A percentile compares a stretch with the other conserved stretches of the same genome.
These are phyloP conservation scores for Diceros bicornis DNA, from an alignment of 2,797 vertebrate species.

Conservation along the genomic window DNA sequence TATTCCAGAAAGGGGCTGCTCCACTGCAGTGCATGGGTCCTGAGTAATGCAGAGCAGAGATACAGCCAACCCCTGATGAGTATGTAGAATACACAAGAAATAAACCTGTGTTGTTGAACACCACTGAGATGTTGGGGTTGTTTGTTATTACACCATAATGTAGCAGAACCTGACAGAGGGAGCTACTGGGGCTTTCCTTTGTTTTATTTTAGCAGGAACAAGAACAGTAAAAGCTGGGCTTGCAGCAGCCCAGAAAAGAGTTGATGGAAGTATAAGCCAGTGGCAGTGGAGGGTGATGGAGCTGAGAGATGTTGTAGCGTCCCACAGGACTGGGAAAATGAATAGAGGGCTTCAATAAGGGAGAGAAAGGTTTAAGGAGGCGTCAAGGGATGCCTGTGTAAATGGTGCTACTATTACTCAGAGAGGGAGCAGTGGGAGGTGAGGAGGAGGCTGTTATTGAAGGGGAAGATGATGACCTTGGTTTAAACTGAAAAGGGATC, in stretches of 20 bases:
- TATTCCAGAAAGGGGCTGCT: background rate
- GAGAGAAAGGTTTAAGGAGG: background rate
- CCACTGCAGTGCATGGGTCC: background rate
- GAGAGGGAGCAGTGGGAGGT: background rate
- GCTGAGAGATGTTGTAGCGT: background rate
- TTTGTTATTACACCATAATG: background rate
- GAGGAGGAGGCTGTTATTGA: background rate
- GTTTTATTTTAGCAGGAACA: background rate
- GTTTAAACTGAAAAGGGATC: background rate
- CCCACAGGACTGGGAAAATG: background rate
- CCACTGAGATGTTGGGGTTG: background rate
- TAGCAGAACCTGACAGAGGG: background rate
- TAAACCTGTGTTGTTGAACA: background rate
- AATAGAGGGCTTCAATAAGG: no score
- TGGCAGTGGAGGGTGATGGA: no score
- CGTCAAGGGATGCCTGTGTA: fast-evolving
- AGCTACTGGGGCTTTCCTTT: background rate
- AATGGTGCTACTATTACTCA: background rate
- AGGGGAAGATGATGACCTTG: background rate
- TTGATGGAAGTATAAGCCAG: background rate
- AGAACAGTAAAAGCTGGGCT: background rate
- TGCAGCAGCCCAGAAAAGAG: background rate
- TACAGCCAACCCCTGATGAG: background rate
- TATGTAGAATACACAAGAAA: fast-evolving
- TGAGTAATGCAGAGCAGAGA: background rate